Evolutionary conservation across 2,113 vertebrate species (phyloP), one percentile per base, ranked within the genome.

Genomic region (Triplophysa rosa): DNA sequence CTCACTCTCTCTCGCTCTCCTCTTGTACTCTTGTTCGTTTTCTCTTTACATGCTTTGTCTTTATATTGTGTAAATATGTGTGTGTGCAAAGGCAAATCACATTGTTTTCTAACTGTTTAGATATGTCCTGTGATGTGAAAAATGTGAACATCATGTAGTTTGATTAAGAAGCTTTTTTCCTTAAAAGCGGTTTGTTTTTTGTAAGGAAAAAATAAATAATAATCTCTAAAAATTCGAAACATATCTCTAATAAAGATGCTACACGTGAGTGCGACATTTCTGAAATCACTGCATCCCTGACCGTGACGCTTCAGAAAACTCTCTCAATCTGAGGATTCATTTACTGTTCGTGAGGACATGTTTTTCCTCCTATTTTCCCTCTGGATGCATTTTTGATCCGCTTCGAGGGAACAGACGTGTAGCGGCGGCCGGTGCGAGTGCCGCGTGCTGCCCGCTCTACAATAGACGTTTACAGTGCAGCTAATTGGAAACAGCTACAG

Each of bases 401-500:
- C 63, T 58, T 54, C 10, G 14, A 52, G 21, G 42, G 37, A 17
- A 59, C 29, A 45, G 37, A 67, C n/a, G n/a, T 37, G 11, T 29
- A 59, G 54, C 54, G n/a, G 54, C 23, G 70, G 70, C 29, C 42
- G 37, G 54, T 59, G 33, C 9, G 70, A 63, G 17, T 65, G 56
- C 68, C 5, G 21, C 12, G 16, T 68, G 61, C 42, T 54, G 56
- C 62, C 33, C 45, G 17, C 58, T 89, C 87, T 86, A 93, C 93
- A 94, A 92, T 93, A 94, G 94, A 94, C 93, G 93, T 89, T 94
- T 93, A 89, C 70, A 58, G 72, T 65, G 76, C 88, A 56, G 81
- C 91, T 95, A 95, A 95, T 95, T 95, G 94, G 90, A 95, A 94
- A 92, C 93, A 94, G 94, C 93, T 92, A 90, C 89, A 84, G 33